phyloP scores from a whole-genome alignment of 2,797 vertebrate genomes.

The Muraenolepis orangiensis region DNA sequence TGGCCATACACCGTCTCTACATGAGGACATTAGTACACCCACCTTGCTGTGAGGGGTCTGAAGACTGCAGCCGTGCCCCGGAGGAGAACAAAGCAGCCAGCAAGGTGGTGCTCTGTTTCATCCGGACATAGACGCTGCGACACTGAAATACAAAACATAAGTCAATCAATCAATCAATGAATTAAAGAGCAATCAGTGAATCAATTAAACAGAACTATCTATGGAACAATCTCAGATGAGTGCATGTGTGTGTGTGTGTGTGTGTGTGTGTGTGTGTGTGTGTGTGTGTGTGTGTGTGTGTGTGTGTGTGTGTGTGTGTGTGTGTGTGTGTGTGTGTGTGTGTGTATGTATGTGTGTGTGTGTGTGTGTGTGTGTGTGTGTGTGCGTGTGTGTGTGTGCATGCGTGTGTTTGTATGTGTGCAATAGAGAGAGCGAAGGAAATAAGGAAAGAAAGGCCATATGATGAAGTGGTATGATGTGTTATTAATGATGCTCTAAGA shows the following conservation, averaged over 20 bases:
- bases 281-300: too few species aligned
- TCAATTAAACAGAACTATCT: background rate
- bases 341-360: too few species aligned
- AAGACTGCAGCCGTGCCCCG: too few species aligned
- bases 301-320: too few species aligned
- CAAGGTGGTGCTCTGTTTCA: background rate
- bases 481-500: background rate
- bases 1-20: background rate
- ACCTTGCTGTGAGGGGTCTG: background rate
- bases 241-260: too few species aligned
- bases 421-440: background rate
- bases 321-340: too few species aligned
- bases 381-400: too few species aligned
- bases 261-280: too few species aligned
- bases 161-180: background rate
- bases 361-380: too few species aligned
- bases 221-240: too few species aligned
- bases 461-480: background rate
- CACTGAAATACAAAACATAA: background rate
- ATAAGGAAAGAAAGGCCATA: too few species aligned
- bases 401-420: too few species aligned
- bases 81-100: background rate
- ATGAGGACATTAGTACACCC: background rate
- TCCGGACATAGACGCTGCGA: background rate
- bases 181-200: background rate